Conservation (phyloP, 35 echinoderm and acorn worm genomes). For the Lytechinus variegatus region DNA sequence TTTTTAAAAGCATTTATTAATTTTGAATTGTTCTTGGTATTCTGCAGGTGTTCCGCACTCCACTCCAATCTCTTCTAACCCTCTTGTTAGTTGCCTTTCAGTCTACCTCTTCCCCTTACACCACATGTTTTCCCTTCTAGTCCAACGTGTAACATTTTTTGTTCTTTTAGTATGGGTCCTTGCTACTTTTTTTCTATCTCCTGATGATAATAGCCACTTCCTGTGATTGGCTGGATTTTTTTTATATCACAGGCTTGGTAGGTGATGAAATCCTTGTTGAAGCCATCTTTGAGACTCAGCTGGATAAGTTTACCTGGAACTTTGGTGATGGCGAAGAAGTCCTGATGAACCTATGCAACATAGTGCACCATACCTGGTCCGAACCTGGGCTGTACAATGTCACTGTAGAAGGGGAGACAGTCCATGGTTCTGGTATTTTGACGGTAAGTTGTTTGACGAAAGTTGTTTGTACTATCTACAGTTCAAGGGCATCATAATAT, state of each 20-base stretch:
- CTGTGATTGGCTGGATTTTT: too few relatives aligned
- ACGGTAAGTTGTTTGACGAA: not conserved
- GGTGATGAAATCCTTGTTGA: constrained; percentile 28
- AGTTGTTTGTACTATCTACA: not conserved
- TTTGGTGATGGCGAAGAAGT: not conserved
- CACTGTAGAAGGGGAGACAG: not conserved
- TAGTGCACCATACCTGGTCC: constrained; percentile 10
- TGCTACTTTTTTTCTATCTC: too few relatives aligned
- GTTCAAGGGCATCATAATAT: not conserved
- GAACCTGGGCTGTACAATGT: constrained; percentile 27
- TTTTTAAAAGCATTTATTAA: too few relatives aligned
- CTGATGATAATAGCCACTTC: too few relatives aligned
- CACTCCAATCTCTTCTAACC: too few relatives aligned
- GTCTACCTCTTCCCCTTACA: too few relatives aligned
- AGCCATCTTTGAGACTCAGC: not conserved
- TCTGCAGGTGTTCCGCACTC: too few relatives aligned
- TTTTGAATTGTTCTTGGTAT: too few relatives aligned
- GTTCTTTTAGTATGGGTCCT: too few relatives aligned
- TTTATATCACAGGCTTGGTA: not conserved
- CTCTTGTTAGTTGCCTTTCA: too few relatives aligned
- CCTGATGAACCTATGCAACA: not conserved
- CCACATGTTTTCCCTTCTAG: too few relatives aligned
- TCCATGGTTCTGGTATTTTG: not conserved
- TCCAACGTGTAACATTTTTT: too few relatives aligned
- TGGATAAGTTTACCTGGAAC: not conserved